Evolutionary conservation across 2,888 invertebrate genomes (phyloP).

Genomic region (Tetropium fuscum): DNA sequence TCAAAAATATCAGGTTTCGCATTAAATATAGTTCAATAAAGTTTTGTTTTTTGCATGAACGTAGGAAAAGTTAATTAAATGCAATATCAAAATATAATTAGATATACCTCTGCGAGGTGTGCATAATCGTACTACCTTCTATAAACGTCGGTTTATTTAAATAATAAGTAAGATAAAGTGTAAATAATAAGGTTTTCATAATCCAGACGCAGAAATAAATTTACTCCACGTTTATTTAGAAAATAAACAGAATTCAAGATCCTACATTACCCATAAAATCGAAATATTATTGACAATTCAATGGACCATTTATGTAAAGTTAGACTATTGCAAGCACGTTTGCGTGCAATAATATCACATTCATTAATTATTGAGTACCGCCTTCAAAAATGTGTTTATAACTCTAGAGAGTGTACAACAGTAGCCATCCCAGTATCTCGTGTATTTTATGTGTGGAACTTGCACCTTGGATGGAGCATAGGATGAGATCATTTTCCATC

Average conservation of each 20-base stretch:
- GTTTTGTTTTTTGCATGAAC: too few relatives aligned
- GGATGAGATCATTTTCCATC: constrained; percentile 55
- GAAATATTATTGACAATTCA: constrained; percentile 25
- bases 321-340: constrained; percentile 18
- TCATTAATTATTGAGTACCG: constrained; percentile 41
- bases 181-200: too few relatives aligned
- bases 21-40: too few relatives aligned
- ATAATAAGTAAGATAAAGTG: too few relatives aligned
- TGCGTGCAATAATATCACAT: constrained; percentile 32
- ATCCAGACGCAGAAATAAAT: too few relatives aligned
- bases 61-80: too few relatives aligned
- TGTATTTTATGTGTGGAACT: constrained; percentile 59
- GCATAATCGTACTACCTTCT: too few relatives aligned
- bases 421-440: constrained; percentile 63
- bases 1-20: too few relatives aligned
- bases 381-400: constrained; percentile 47
- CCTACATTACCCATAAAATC: constrained; percentile 26
- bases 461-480: constrained; percentile 57
- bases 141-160: too few relatives aligned
- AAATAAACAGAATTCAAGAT: background rate
- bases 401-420: constrained; percentile 52
- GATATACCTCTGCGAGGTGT: too few relatives aligned
- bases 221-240: background rate
- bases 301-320: constrained; percentile 34
- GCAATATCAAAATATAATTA: too few relatives aligned